phyloP scores from a whole-genome alignment of 2,888 invertebrate species.

The Eristalis pertinax region DNA sequence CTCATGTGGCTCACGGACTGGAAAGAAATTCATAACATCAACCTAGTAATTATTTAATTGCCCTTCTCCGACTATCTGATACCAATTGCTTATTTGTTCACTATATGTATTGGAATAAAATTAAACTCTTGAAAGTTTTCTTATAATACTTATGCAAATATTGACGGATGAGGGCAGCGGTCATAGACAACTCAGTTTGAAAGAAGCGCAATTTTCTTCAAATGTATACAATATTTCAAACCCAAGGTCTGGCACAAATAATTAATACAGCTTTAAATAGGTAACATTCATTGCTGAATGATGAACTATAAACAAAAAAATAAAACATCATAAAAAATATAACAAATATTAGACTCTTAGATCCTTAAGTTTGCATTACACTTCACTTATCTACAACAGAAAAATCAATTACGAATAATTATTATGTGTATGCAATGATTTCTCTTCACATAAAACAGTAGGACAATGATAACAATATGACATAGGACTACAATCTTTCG shows the following conservation, averaged over 20 bases:
- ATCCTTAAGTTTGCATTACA: constrained; percentile 40
- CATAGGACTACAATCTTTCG: constrained; percentile 55
- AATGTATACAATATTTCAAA: too few relatives aligned
- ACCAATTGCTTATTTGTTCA: not conserved
- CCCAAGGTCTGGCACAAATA: not conserved
- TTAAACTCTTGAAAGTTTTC: too few relatives aligned
- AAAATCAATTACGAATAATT: constrained; percentile 31
- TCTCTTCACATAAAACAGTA: constrained; percentile 52
- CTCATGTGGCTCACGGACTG: too few relatives aligned
- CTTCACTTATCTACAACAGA: constrained; percentile 36
- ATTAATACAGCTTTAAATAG: not conserved
- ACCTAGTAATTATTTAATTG: not conserved
- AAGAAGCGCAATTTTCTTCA: not conserved
- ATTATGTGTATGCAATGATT: constrained; percentile 44
- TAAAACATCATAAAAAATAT: not conserved
- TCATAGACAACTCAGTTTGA: not conserved
- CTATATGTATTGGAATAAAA: not conserved
- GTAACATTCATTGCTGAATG: not conserved
- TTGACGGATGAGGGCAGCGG: not conserved
- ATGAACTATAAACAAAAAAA: not conserved
- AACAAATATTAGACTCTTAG: not conserved
- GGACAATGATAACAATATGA: constrained; percentile 61
- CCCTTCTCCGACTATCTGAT: not conserved
- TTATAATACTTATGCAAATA: not conserved
- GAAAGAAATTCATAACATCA: too few relatives aligned